These are phyloP conservation scores for Heliconius erato DNA, from an alignment of 2,888 invertebrate species.

Conservation along the genomic window DNA sequence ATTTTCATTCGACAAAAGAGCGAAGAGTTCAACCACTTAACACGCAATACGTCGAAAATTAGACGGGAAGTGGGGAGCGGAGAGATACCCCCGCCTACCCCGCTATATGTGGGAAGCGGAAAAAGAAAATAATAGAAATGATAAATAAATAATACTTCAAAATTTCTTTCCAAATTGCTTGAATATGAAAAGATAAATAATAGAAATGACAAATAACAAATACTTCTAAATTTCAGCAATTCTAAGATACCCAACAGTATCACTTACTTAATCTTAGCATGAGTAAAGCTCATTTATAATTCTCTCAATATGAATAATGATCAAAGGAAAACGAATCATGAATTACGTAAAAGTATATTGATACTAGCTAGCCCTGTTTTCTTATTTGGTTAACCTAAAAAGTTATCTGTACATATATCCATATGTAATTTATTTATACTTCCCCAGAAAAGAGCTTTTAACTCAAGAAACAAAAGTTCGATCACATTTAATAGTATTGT, in stretches of 20 bases:
- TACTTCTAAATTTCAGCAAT: background rate
- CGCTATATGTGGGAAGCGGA: background rate
- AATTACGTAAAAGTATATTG: background rate
- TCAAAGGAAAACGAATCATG: conserved; percentile 1
- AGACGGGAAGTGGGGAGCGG: background rate
- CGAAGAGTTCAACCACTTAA: too few species aligned
- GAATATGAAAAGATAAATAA: background rate
- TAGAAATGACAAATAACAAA: background rate
- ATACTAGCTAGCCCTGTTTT: background rate
- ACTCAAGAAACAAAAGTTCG: conserved; percentile 25
- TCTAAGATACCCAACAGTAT: background rate
- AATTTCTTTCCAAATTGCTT: background rate
- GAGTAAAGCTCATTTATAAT: conserved; percentile 20
- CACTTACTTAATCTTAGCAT: conserved; percentile 2
- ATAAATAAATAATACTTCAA: background rate
- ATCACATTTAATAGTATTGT: conserved; percentile 30
- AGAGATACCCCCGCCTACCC: background rate
- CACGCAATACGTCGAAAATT: background rate
- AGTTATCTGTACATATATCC: background rate
- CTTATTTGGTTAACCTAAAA: conserved; percentile 19
- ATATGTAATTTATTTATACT: conserved; percentile 30
- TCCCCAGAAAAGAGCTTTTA: conserved; percentile 35
- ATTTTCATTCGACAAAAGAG: too few species aligned
- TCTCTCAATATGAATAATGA: conserved; percentile 15
- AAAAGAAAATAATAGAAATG: background rate